phyloP scores from a whole-genome alignment of 2,888 invertebrate species.

The Rotaria magnacalcarata region DNA sequence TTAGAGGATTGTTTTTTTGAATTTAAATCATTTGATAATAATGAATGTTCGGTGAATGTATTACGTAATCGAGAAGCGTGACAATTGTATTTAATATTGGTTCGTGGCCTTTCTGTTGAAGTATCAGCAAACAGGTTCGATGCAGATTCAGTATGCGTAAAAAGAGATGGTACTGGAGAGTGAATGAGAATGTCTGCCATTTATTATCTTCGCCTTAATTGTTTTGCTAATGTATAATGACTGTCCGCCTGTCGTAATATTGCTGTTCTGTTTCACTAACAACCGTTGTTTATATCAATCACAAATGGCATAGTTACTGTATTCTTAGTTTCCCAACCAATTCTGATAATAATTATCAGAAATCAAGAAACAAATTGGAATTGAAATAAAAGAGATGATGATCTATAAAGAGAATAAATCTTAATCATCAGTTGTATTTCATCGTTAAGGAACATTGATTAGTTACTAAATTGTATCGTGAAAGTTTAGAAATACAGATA shows the following conservation, averaged over 20 bases:
- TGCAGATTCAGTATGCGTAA: background rate
- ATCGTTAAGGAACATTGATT: no score
- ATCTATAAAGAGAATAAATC: background rate
- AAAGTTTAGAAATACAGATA: no score
- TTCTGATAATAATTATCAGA: background rate
- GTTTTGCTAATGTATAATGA: background rate
- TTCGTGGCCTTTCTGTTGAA: background rate
- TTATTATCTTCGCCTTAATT: background rate
- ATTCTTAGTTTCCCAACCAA: background rate
- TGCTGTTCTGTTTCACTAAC: background rate
- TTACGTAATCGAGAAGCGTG: slow-evolving; percentile 10
- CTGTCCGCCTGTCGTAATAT: background rate
- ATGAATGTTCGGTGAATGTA: background rate
- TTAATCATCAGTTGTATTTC: no score
- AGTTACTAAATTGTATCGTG: no score
- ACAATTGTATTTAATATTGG: background rate
- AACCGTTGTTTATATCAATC: background rate
- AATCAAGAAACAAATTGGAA: background rate
- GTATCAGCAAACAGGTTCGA: background rate
- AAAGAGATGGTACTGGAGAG: background rate
- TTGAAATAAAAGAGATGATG: background rate
- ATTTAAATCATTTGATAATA: background rate
- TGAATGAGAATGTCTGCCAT: slow-evolving; percentile 10
- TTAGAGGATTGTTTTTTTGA: background rate
- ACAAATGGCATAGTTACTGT: background rate